phyloP scores from a whole-genome alignment of 2,797 vertebrate species.

The Todus mexicanus region DNA sequence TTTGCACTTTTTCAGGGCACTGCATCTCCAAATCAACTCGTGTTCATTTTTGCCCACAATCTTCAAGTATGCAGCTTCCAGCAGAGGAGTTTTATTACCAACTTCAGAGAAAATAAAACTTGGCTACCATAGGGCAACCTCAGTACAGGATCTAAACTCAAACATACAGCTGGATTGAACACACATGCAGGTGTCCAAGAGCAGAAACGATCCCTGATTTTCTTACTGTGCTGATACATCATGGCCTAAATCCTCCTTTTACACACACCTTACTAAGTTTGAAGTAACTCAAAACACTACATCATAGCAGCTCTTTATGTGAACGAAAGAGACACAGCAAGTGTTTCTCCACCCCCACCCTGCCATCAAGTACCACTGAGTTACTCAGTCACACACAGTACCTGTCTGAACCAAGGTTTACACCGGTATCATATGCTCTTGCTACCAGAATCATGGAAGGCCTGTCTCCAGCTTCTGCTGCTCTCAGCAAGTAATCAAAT shows the following conservation, averaged over 20 bases:
- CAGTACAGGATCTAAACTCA: neutral
- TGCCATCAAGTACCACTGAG: neutral
- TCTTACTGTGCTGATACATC: neutral
- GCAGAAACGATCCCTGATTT: neutral
- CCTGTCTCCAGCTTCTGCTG: constrained; percentile 91
- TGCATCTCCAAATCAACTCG: neutral
- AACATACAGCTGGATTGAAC: neutral
- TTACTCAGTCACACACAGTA: constrained; percentile 43
- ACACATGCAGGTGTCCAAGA: neutral
- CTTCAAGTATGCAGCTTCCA: neutral
- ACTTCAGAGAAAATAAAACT: neutral
- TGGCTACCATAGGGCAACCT: neutral
- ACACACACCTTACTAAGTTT: neutral
- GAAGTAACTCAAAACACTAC: neutral
- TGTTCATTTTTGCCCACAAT: neutral
- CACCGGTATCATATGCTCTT: constrained; percentile 87
- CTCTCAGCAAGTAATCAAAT: constrained; percentile 87
- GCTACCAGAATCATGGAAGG: constrained; percentile 92
- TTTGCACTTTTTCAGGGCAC: neutral
- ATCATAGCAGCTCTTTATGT: neutral
- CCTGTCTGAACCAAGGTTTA: constrained; percentile 87
- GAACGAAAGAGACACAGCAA: neutral
- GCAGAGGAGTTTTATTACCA: neutral
- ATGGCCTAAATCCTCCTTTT: neutral
- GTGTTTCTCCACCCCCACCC: neutral